Percentiles rank a stretch among this genome's conserved stretches.
phyloP scores from a whole-genome alignment of 1,140 invertebrate genomes.

The Drosophila sp. region DNA sequence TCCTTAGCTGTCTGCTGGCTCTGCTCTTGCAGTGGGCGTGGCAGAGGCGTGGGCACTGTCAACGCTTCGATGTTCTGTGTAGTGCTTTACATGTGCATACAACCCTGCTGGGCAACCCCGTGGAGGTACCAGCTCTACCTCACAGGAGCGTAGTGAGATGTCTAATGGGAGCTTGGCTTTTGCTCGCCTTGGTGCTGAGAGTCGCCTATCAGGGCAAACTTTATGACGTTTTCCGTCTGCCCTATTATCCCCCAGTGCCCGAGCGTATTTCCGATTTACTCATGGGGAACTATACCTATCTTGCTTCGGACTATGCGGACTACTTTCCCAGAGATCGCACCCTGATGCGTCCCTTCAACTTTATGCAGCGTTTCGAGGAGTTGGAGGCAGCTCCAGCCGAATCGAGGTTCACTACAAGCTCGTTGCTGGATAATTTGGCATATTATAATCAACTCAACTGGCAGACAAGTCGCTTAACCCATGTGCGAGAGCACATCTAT shows the following conservation, averaged over 20 bases:
- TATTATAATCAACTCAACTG: constrained; percentile 56
- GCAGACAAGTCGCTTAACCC: constrained; percentile 43
- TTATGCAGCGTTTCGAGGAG: constrained; percentile 39
- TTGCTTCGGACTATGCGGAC: constrained; percentile 51
- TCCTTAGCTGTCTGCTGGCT: constrained; percentile 25
- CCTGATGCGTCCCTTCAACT: background rate
- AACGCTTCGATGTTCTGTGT: background rate
- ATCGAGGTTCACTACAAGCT: constrained; percentile 21
- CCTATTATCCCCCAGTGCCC: constrained; percentile 40
- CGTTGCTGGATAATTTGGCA: constrained; percentile 49
- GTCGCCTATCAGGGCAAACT: constrained; percentile 67
- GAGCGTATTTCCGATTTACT: constrained; percentile 49
- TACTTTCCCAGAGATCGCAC: constrained; percentile 57
- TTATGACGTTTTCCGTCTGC: constrained; percentile 58
- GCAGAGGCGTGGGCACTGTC: background rate
- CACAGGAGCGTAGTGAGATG: background rate
- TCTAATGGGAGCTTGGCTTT: constrained; percentile 46
- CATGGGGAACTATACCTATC: constrained; percentile 31
- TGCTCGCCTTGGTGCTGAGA: constrained; percentile 58
- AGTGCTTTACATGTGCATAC: constrained; percentile 47
- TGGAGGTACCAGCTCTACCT: constrained; percentile 24
- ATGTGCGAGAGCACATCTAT: constrained; percentile 63
- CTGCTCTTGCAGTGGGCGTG: constrained; percentile 37
- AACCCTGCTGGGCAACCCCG: constrained; percentile 60
- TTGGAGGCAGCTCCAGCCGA: constrained; percentile 15